Percentiles rank a stretch among this genome's conserved stretches.
Conservation (phyloP, 1,140 invertebrate species). For the Musca vetustissima region DNA sequence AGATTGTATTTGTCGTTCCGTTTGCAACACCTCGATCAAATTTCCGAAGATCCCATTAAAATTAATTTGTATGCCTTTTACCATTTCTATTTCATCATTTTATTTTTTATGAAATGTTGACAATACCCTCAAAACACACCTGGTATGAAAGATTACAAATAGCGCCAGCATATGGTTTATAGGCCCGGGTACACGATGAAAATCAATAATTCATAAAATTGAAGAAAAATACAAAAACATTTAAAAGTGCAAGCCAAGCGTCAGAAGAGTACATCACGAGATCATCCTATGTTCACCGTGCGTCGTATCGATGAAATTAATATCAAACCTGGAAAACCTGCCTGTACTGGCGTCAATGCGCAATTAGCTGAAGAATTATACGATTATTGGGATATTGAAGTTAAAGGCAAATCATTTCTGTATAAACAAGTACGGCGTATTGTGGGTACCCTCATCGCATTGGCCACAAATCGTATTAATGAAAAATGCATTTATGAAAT, state of each 20-base stretch:
- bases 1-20: too few relatives aligned
- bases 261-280: slow-evolving; percentile 49
- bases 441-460: slow-evolving; percentile 64
- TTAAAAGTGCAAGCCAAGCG: slow-evolving; percentile 58
- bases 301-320: slow-evolving; percentile 58
- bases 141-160: slow-evolving; percentile 61
- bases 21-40: too few relatives aligned
- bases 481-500: slow-evolving; percentile 67
- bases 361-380: slow-evolving; percentile 54
- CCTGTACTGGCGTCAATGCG: slow-evolving; percentile 53
- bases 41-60: too few relatives aligned
- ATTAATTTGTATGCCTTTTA: too few relatives aligned
- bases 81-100: too few relatives aligned
- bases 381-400: slow-evolving; percentile 67
- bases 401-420: slow-evolving; percentile 67
- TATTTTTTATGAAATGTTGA: slow-evolving; percentile 73
- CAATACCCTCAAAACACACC: slow-evolving; percentile 69
- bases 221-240: slow-evolving; percentile 56
- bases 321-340: slow-evolving; percentile 55
- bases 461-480: slow-evolving; percentile 62
- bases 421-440: slow-evolving; percentile 78
- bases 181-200: slow-evolving; percentile 64
- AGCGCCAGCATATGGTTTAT: slow-evolving; percentile 68
- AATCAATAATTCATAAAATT: not conserved
- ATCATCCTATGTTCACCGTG: slow-evolving; percentile 56